These are phyloP conservation scores for Calliopum simillimum DNA, from an alignment of 2,888 invertebrate species.

Conservation along the genomic window DNA sequence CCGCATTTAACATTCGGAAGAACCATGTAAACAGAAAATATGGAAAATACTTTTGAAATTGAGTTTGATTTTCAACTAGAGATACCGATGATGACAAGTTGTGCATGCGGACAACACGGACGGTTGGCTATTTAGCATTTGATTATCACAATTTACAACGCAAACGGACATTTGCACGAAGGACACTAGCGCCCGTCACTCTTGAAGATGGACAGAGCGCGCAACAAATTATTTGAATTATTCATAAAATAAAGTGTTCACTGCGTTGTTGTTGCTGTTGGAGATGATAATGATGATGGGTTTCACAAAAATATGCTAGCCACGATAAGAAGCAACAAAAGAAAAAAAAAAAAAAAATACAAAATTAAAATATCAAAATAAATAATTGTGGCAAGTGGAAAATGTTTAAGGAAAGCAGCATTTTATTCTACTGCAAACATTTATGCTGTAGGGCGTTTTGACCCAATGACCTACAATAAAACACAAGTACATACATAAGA, in stretches of 20 bases:
- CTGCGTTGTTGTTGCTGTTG: too few species aligned
- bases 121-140: slow-evolving; percentile 15
- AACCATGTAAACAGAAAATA: not conserved
- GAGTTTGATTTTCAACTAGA: slow-evolving; percentile 11
- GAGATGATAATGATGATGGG: too few species aligned
- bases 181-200: not conserved
- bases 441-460: too few species aligned
- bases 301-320: too few species aligned
- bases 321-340: too few species aligned
- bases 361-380: too few species aligned
- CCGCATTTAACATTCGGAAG: not conserved
- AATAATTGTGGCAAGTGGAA: too few species aligned
- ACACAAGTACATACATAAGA: not conserved
- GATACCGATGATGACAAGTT: not conserved
- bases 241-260: not conserved
- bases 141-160: slow-evolving; percentile 12
- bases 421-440: too few species aligned
- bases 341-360: too few species aligned
- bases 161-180: not conserved
- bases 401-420: too few species aligned
- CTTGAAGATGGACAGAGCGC: not conserved
- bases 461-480: not conserved
- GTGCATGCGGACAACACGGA: not conserved
- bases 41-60: slow-evolving; percentile 3
- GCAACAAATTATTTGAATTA: slow-evolving; percentile 13